These are phyloP conservation scores for Phyllotis vaccarum DNA, from an alignment of 2,797 vertebrate species.

Conservation along the genomic window DNA sequence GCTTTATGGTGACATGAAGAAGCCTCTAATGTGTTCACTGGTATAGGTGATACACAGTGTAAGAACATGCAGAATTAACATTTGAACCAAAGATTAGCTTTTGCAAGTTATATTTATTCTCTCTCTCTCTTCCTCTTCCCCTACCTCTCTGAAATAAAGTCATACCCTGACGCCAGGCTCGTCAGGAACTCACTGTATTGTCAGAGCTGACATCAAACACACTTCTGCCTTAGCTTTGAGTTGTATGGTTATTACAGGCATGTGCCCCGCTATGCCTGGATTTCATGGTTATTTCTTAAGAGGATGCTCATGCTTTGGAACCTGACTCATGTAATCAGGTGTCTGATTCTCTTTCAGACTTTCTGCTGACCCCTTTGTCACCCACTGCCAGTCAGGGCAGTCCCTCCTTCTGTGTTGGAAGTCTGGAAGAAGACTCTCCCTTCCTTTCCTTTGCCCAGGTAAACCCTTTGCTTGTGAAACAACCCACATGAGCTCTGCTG, in stretches of 20 bases:
- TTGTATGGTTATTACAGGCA: neutral
- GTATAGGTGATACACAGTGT: neutral
- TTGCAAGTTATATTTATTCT: neutral
- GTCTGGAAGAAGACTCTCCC: constrained; percentile 94
- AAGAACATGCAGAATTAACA: constrained; percentile 35
- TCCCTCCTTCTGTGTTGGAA: constrained; percentile 88
- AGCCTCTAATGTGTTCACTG: neutral
- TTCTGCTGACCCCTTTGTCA: constrained; percentile 89
- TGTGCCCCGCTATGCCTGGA: neutral
- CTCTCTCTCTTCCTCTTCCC: neutral
- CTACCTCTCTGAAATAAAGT: neutral
- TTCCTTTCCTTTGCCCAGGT: constrained; percentile 99
- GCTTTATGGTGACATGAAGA: neutral
- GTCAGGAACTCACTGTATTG: neutral
- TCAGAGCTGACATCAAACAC: neutral
- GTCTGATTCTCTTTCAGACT: constrained; percentile 89
- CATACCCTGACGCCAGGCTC: neutral
- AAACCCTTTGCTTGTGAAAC: constrained; percentile 71
- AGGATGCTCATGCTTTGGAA: constrained; percentile 48
- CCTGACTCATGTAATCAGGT: constrained; percentile 47
- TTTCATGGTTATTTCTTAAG: constrained; percentile 4
- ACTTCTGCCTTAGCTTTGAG: neutral
- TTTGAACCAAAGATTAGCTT: neutral
- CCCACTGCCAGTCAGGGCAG: constrained; percentile 88
- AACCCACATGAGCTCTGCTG: neutral